Conservation (phyloP, 2,797 vertebrate genomes). For the Lutjanus campechanus region DNA sequence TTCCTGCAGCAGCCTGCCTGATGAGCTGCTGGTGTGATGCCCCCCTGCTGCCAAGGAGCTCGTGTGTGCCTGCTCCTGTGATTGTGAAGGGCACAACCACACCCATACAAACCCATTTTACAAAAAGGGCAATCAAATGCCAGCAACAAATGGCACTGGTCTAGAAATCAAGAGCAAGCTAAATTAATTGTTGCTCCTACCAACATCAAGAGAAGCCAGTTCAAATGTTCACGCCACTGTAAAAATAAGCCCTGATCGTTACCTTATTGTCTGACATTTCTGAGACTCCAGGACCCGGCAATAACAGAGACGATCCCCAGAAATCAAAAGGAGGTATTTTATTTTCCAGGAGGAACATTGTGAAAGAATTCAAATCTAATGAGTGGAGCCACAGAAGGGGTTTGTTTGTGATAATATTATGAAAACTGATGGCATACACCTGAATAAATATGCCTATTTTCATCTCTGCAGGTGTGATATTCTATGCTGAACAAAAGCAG, state of each 20-base stretch:
- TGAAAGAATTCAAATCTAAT: constrained; percentile 3
- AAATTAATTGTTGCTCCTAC: not conserved
- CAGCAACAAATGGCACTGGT: constrained; percentile 3
- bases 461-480: not conserved
- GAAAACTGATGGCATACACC: not conserved
- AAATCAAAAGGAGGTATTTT: not conserved
- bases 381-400: not conserved
- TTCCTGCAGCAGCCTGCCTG: constrained; percentile 29
- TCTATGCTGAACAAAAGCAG: not conserved
- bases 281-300: not conserved
- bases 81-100: constrained; percentile 32
- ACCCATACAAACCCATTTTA: constrained; percentile 14
- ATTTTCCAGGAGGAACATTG: not conserved
- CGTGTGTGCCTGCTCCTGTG: constrained; percentile 16
- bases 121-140: not conserved
- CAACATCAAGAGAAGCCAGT: not conserved
- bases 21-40: constrained; percentile 32
- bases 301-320: not conserved
- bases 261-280: not conserved
- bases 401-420: not conserved
- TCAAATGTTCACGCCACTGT: not conserved
- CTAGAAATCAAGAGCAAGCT: not conserved
- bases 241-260: not conserved
- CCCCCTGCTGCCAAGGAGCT: constrained; percentile 34
- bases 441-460: not conserved